Conservation (phyloP, 2,888 invertebrate species). For the Tridacna crocea region DNA sequence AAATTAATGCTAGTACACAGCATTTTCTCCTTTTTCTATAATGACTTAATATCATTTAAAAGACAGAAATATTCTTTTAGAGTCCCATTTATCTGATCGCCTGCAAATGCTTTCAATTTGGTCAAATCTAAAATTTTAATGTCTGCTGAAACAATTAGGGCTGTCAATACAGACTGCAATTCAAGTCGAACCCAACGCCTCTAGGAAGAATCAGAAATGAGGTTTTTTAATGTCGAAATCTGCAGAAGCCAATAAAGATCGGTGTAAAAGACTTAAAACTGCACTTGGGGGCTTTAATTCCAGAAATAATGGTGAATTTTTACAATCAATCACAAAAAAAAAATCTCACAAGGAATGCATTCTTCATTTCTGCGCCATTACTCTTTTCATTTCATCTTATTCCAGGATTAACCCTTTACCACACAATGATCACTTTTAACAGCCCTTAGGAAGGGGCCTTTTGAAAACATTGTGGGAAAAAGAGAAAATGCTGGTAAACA, state of each 20-base stretch:
- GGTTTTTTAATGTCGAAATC: neutral
- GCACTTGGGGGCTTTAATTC: constrained; percentile 18
- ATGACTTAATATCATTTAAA: neutral
- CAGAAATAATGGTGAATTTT: constrained; percentile 6
- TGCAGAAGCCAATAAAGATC: constrained; percentile 1
- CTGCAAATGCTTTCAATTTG: neutral
- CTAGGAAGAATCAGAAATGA: neutral
- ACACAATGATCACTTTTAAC: too few relatives aligned
- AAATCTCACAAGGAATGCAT: neutral
- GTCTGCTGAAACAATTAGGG: too few relatives aligned
- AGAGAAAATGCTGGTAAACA: too few relatives aligned
- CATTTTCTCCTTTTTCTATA: neutral
- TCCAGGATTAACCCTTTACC: too few relatives aligned
- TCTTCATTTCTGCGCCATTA: neutral
- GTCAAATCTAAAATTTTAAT: neutral
- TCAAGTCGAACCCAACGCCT: neutral
- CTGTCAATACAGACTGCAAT: too few relatives aligned
- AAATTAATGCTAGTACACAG: neutral
- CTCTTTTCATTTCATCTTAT: neutral
- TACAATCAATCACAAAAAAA: constrained; percentile 5
- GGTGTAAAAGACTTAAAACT: neutral
- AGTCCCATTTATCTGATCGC: too few relatives aligned
- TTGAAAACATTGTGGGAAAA: too few relatives aligned
- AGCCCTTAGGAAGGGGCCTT: too few relatives aligned
- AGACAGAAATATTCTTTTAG: too few relatives aligned